Evolutionary conservation across 2,797 vertebrate genomes (phyloP).

Genomic region (Odontamblyopus lacepedii): DNA sequence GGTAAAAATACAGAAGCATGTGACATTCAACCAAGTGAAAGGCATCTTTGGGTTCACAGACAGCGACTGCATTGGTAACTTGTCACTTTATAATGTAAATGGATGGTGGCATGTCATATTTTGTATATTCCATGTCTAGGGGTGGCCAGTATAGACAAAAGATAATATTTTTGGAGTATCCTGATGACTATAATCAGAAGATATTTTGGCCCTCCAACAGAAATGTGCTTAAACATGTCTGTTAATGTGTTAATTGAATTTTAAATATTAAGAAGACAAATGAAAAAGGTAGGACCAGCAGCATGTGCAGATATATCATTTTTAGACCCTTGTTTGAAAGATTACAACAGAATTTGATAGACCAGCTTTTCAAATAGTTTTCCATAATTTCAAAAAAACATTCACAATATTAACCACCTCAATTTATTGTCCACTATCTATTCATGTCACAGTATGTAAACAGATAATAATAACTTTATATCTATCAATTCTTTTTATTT

Average conservation of each 20-base stretch:
- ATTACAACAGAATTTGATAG: too few species aligned
- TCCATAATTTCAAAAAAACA: background rate
- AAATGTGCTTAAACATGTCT: background rate
- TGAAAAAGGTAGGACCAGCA: background rate
- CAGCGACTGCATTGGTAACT: slow-evolving; percentile 94
- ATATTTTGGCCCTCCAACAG: background rate
- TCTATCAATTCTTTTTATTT: background rate
- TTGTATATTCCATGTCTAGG: background rate
- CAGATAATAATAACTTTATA: background rate
- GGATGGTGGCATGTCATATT: background rate
- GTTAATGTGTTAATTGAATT: background rate
- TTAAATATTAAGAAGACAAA: background rate
- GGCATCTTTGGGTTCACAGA: slow-evolving; percentile 98
- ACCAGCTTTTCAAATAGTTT: too few species aligned
- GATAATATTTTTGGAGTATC: background rate
- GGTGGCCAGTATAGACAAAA: background rate
- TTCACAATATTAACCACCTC: background rate
- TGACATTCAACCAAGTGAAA: slow-evolving; percentile 98
- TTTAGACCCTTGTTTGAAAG: background rate
- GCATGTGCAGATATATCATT: background rate
- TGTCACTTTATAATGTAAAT: background rate
- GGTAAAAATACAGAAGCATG: slow-evolving; percentile 94
- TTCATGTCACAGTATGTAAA: too few species aligned
- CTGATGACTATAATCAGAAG: too few species aligned
- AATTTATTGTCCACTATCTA: background rate